Base-by-base conservation (phyloP, 2,113 vertebrate genomes). In the Lipotes vexillifer region DNA sequence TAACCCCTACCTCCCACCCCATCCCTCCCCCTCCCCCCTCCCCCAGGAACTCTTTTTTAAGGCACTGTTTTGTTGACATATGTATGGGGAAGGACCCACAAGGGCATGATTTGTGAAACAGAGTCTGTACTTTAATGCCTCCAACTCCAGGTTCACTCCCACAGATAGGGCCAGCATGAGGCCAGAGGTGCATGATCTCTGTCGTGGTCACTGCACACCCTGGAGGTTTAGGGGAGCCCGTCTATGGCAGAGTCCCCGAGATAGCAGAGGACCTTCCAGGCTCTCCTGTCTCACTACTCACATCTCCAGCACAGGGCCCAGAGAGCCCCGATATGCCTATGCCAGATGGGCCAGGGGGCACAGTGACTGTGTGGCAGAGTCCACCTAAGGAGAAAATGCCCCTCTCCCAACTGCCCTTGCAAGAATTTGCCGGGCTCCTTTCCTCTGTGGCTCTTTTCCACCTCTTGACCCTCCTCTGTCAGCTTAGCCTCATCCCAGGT, bases 151-250 rank as follows among this genome's bases (percentile, higher is more conserved):
- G 8, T 49, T 82, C 31, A 41, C 44, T 55, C 20, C 85, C 29
- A 38, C 1, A 4, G 69, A 36, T 33, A 89, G 69, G 15, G 41
- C 33, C 23, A 21, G 10, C 1, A 0, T 9, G 21, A 86, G 33
- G 66, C 38, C n/a, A 61, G 18, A 59, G 80, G 68, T 29, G 1
- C 20, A 17, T 11, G 8, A 15, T 44, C 1, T 75, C 8, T 36
- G 36, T 29, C 4, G 0, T 31, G 46, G 72, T 20, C 29, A 55
- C 21, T 6, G 5, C 7, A 20, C 1, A 38, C 4, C n/a, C n/a
- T 72, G 31, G 44, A 83, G 12, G 27, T 23, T 68, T 44, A 29
- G 18, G n/a, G n/a, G 18, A 88, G 13, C 15, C 78, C 31, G 63
- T 2, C 55, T 25, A 23, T 23, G 6, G 31, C 29, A 38, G 33